Base-by-base conservation (phyloP, 2,113 vertebrate genomes). In the Datnioides undecimradiatus region DNA sequence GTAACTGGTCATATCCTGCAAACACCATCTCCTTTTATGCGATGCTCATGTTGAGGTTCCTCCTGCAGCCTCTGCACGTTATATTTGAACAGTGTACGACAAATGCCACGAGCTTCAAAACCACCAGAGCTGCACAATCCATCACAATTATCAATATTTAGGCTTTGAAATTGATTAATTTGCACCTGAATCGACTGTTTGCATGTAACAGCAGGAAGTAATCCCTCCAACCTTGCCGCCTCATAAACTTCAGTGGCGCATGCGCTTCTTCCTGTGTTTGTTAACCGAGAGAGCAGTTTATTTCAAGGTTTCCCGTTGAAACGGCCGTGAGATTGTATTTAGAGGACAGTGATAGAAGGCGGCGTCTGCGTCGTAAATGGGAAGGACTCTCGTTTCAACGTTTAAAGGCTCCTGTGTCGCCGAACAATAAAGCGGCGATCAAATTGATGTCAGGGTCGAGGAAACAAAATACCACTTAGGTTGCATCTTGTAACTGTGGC, bases 201-300 rank as follows among this genome's bases (percentile, higher is more conserved):
- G n/a, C n/a, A n/a, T n/a, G n/a, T n/a, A n/a, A 27, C 65, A 52
- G 25, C 55, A 69, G 65, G 31, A 71, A 70, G 21, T 13, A 34
- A 43, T 46, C 48, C 40, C 17, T 36, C 3, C 7, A 69, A 49
- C 5, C 11, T 16, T 1, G 10, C 36, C 27, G 12, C 38, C n/a
- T 16, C 46, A 13, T 12, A 38, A 29, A 40, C 25, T 8, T 27
- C 33, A 58, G 49, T 10, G 13, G 38, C 65, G 62, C 43, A 51
- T n/a, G 23, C n/a, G 17, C 51, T 40, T 48, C 67, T 71, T 23
- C 45, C 36, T 55, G 27, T 14, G 5, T 52, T 9, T 46, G 29
- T 69, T 45, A 49, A 14, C 25, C 38, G 5, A 27, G 41, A 48
- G 43, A 58, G 29, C 31, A 0, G 6, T 76, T 58, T 48, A 38